Evolutionary conservation across 2,888 invertebrate species (phyloP).

Genomic region (Agrochola lota): DNA sequence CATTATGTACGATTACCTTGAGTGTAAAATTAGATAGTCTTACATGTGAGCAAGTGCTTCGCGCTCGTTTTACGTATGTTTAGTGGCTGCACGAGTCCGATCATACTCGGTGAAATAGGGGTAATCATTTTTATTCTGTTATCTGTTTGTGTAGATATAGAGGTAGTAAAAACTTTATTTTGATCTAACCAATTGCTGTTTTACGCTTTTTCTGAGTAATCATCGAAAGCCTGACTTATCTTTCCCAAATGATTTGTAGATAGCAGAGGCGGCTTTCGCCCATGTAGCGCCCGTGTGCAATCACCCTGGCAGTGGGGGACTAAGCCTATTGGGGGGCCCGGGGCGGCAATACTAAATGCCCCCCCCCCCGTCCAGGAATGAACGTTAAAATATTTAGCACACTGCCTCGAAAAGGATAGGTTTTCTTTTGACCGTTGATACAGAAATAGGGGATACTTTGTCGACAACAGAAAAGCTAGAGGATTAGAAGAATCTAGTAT

Average conservation of each 20-base stretch:
- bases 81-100: constrained; percentile 66
- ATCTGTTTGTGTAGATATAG: constrained; percentile 43
- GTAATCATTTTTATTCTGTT: constrained; percentile 51
- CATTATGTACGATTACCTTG: constrained; percentile 84
- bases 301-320: too few species aligned
- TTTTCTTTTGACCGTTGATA: too few species aligned
- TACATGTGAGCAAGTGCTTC: constrained; percentile 76
- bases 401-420: too few species aligned
- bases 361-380: too few species aligned
- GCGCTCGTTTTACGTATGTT: constrained; percentile 74
- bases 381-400: too few species aligned
- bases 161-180: constrained; percentile 50
- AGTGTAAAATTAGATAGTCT: constrained; percentile 83
- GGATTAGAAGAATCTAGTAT: too few species aligned
- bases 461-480: too few species aligned
- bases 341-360: too few species aligned
- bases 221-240: constrained; percentile 18
- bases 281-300: too few species aligned
- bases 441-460: too few species aligned
- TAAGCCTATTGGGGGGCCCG: too few species aligned
- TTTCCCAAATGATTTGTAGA: constrained; percentile 23
- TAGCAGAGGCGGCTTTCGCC: not conserved
- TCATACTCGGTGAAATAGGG: constrained; percentile 46
- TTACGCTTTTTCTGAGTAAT: constrained; percentile 35
- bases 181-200: constrained; percentile 37